Evolutionary conservation across 2,888 invertebrate genomes (phyloP), one percentile per base, ranked within the genome.

Genomic region (Vesta saturnalis): DNA sequence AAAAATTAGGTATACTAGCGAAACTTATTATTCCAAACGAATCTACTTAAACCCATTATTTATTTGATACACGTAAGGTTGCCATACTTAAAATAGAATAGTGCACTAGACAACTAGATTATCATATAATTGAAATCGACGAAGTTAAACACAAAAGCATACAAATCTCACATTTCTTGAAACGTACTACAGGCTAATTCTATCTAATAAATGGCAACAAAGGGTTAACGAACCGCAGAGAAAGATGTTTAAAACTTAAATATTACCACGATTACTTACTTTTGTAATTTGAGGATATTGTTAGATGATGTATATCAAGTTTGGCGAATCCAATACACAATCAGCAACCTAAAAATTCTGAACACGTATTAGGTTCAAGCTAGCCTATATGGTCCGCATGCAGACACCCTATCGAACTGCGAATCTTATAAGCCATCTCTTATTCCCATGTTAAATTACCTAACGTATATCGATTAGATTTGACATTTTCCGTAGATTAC

Each of bases 311-410:
- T 52, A 52, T 52, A 52, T 52, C 52, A 12, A 19, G 52, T 52
- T 64, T 64, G 60, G 56, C 54, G 47, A 64, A 60, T 68, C 64
- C 47, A 60, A 64, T 55, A 64, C 58, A 64, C 60, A 65, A 60
- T 56, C 68, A 52, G 64, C n/a, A 49, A 18, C 54, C 30, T 63
- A 70, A 70, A 61, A 64, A 80, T 80, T 80, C 80, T 60, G 66
- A 65, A 71, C 79, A 80, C 80, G 80, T 80, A 77, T 76, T 74
- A 76, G 75, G 73, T 79, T 76, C 75, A 76, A 74, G 76, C 77
- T 73, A 30, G 67, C 64, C 64, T 70, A 67, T 70, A 67, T 60
- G 64, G 64, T 47, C 58, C 72, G 73, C 76, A 77, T 76, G 77
- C 75, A 76, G 73, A 74, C 77, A 74, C 77, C 77, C 77, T 77